A percentile compares a stretch with the other conserved stretches of the same genome.
Conservation (phyloP, 2,113 vertebrate species). For the Merops nubicus region DNA sequence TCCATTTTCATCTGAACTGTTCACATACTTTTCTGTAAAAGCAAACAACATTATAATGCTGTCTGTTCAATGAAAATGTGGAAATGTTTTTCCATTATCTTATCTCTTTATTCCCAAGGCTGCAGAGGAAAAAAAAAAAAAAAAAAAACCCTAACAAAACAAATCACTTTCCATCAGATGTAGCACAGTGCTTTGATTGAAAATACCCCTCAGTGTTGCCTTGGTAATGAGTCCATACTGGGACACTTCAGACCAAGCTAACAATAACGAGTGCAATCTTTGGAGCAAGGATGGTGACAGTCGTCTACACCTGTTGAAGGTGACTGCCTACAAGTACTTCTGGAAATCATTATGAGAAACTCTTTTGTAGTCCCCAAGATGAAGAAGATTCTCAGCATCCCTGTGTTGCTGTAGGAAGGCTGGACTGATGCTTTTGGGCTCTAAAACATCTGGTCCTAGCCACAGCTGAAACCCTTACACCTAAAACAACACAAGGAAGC, state of each 20-base stretch:
- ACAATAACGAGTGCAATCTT: not conserved
- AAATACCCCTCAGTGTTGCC: not conserved
- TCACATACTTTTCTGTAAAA: conserved; percentile 5
- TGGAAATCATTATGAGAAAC: not conserved
- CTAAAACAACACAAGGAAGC: not conserved
- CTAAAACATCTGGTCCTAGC: not conserved
- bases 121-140: not conserved
- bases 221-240: not conserved
- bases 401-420: not conserved
- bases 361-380: not conserved
- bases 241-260: not conserved
- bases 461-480: not conserved
- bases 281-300: not conserved
- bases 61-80: not conserved
- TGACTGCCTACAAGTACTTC: not conserved
- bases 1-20: not conserved
- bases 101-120: conserved; percentile 27
- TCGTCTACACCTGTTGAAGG: not conserved
- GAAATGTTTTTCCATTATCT: not conserved
- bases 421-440: not conserved
- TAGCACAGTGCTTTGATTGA: not conserved
- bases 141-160: too few relatives aligned
- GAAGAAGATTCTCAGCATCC: not conserved
- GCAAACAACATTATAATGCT: not conserved
- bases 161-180: not conserved